Conservation (phyloP, 2,888 invertebrate species). For the Syritta pipiens region DNA sequence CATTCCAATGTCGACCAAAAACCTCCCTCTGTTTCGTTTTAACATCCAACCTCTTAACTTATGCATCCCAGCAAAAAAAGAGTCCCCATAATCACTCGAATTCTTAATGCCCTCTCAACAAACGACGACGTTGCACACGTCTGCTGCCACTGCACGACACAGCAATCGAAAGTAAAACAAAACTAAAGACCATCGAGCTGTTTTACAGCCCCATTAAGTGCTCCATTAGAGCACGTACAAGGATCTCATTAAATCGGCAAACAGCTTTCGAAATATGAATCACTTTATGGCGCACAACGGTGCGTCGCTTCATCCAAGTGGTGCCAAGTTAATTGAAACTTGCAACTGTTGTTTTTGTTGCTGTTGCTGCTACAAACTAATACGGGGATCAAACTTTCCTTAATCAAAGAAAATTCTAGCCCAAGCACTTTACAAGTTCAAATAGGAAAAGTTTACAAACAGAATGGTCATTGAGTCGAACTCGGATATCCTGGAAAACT, state of each 20-base stretch:
- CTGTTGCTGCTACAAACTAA: not conserved
- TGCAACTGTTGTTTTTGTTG: not conserved
- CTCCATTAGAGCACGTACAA: not conserved
- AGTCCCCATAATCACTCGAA: no score
- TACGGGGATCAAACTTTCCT: constrained; percentile 1
- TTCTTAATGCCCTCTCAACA: no score
- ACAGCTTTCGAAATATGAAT: not conserved
- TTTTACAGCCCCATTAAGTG: not conserved
- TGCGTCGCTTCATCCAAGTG: no score
- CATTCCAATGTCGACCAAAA: no score
- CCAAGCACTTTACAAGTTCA: constrained; percentile 42
- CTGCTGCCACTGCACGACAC: not conserved
- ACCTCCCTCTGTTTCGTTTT: no score
- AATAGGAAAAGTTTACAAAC: constrained; percentile 50
- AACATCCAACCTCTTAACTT: no score
- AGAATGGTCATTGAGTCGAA: constrained; percentile 30
- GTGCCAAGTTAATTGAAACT: constrained; percentile 20
- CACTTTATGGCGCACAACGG: not conserved
- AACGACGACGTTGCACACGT: not conserved
- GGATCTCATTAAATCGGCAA: not conserved
- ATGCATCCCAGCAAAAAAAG: no score
- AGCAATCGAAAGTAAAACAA: not conserved
- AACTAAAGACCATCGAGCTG: not conserved
- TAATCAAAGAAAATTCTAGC: constrained; percentile 34
- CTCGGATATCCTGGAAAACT: constrained; percentile 32